A percentile compares a stretch with the other conserved stretches of the same genome.
These are phyloP conservation scores for Glareola pratincola DNA, from an alignment of 2,113 vertebrate species.

Conservation along the genomic window DNA sequence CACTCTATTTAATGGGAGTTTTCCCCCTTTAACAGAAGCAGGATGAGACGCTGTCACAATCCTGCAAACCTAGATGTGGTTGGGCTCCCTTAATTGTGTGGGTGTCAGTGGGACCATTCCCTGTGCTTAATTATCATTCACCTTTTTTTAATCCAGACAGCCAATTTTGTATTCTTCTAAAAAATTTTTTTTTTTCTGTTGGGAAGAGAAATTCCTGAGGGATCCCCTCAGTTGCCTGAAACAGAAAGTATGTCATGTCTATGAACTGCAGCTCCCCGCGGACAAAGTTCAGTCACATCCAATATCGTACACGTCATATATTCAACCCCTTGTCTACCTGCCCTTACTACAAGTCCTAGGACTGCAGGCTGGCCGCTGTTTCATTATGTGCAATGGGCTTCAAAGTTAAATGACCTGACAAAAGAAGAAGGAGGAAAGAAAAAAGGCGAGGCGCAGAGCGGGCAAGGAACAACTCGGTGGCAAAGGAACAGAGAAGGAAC, in stretches of 20 bases:
- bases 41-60: fast-evolving
- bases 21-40: neutral
- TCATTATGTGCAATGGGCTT: neutral
- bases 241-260: neutral
- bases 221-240: neutral
- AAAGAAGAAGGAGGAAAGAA: neutral
- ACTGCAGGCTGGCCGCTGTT: neutral
- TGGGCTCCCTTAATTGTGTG: neutral
- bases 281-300: neutral
- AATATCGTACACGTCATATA: too few species aligned
- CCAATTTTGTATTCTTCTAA: neutral
- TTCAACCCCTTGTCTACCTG: neutral
- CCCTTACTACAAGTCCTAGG: neutral
- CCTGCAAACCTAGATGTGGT: neutral
- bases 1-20: neutral
- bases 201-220: neutral
- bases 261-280: neutral
- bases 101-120: neutral
- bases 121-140: neutral
- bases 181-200: neutral
- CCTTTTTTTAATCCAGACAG: neutral
- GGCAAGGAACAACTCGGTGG: neutral
- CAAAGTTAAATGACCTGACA: neutral
- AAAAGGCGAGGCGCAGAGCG: neutral
- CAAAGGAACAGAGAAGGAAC: neutral